These are phyloP conservation scores for Diachrysia chrysitis DNA, from an alignment of 2,888 invertebrate species.

Conservation along the genomic window DNA sequence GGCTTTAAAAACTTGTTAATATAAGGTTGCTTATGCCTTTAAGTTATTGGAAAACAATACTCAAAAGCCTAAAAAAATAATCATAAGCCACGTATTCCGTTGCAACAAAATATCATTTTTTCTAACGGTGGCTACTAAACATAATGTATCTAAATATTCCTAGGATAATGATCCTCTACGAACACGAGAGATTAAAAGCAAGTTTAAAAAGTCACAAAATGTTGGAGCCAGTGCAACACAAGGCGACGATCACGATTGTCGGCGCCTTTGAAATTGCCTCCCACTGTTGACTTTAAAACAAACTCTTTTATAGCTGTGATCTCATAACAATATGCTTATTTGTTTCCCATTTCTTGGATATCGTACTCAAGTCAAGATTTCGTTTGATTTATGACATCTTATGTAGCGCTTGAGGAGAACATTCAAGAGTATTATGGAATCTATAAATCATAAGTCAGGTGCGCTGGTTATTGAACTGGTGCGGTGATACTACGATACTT, in stretches of 20 bases:
- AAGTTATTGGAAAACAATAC: too few relatives aligned
- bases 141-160: slow-evolving; percentile 15
- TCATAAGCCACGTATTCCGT: too few relatives aligned
- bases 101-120: not conserved
- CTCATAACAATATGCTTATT: slow-evolving; percentile 43
- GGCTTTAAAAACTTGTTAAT: not conserved
- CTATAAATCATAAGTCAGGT: slow-evolving; percentile 43
- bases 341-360: slow-evolving; percentile 12
- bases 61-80: too few relatives aligned
- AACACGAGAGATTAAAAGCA: slow-evolving; percentile 46
- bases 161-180: slow-evolving; percentile 37
- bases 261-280: slow-evolving; percentile 54
- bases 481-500: not conserved
- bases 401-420: slow-evolving; percentile 7
- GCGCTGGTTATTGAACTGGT: slow-evolving; percentile 4
- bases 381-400: slow-evolving; percentile 40
- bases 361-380: slow-evolving; percentile 22
- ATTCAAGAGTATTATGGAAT: slow-evolving; percentile 36
- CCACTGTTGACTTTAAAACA: slow-evolving; percentile 29
- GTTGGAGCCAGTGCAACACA: slow-evolving; percentile 48
- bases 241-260: slow-evolving; percentile 44
- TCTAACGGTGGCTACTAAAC: not conserved
- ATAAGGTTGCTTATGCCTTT: too few relatives aligned
- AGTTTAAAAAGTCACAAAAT: slow-evolving; percentile 54
- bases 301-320: slow-evolving; percentile 26